These are phyloP conservation scores for Colletes latitarsis DNA, from an alignment of 1,140 invertebrate species.

Conservation along the genomic window DNA sequence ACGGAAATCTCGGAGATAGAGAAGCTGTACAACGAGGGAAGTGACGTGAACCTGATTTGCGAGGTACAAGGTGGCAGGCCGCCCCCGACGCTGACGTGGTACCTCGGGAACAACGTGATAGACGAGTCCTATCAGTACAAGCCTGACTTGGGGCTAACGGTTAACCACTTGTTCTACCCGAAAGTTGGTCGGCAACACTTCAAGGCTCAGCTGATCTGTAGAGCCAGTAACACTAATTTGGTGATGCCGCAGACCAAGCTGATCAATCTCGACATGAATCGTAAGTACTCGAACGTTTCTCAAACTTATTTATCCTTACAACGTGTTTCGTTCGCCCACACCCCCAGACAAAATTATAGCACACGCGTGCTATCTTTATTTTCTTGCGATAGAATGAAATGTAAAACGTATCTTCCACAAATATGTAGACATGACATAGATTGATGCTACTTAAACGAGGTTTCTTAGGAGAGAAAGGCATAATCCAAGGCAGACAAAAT, in stretches of 20 bases:
- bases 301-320: neutral
- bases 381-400: too few species aligned
- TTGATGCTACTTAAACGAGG: too few species aligned
- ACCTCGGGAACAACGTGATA: conserved; percentile 89
- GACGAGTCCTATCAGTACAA: conserved; percentile 90
- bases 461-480: too few species aligned
- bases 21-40: conserved; percentile 83
- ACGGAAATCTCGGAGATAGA: conserved; percentile 77
- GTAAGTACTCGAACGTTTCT: conserved; percentile 84
- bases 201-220: conserved; percentile 89
- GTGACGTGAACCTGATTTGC: conserved; percentile 82
- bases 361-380: too few species aligned
- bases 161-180: conserved; percentile 89
- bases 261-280: conserved; percentile 91
- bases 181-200: conserved; percentile 89
- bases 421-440: too few species aligned
- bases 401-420: too few species aligned
- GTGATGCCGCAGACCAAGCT: conserved; percentile 87
- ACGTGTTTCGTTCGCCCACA: neutral
- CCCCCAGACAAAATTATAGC: too few species aligned
- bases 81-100: conserved; percentile 90
- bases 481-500: too few species aligned
- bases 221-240: conserved; percentile 93
- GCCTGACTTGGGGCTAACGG: conserved; percentile 84
- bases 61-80: conserved; percentile 86